phyloP scores from a whole-genome alignment of 2,888 invertebrate genomes.

The Philereme transversata region DNA sequence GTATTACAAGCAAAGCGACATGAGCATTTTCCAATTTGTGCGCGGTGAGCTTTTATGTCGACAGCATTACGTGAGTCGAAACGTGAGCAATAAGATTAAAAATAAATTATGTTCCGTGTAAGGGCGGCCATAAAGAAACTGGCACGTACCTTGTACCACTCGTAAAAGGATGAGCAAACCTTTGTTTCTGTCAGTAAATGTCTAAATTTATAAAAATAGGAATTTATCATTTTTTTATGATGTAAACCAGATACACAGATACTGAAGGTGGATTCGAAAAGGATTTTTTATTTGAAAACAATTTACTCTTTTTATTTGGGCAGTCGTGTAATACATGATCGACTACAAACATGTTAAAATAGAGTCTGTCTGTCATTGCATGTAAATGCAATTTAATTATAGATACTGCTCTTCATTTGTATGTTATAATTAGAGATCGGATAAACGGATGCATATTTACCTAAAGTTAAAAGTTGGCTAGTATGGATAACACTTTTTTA shows the following conservation, averaged over 20 bases:
- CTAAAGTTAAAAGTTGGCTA: no score
- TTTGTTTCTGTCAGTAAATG: constrained; percentile 33
- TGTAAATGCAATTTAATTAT: no score
- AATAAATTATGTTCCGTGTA: constrained; percentile 74
- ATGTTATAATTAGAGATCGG: no score
- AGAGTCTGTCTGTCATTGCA: no score
- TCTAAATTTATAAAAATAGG: neutral
- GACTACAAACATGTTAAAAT: no score
- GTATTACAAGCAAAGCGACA: constrained; percentile 54
- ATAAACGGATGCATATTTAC: no score
- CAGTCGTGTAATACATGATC: no score
- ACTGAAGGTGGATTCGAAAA: neutral
- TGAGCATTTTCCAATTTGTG: constrained; percentile 73
- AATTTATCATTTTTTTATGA: neutral
- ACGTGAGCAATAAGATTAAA: constrained; percentile 78
- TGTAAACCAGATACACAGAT: neutral
- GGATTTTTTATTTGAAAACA: neutral
- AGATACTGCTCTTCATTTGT: no score
- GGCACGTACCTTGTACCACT: constrained; percentile 40
- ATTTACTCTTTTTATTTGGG: neutral
- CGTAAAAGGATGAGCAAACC: constrained; percentile 38
- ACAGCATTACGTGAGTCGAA: constrained; percentile 78
- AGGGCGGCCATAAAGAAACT: constrained; percentile 58
- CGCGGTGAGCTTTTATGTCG: constrained; percentile 78
- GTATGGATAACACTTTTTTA: no score